phyloP scores from a whole-genome alignment of 2,113 vertebrate genomes.

The Geothlypis trichas region DNA sequence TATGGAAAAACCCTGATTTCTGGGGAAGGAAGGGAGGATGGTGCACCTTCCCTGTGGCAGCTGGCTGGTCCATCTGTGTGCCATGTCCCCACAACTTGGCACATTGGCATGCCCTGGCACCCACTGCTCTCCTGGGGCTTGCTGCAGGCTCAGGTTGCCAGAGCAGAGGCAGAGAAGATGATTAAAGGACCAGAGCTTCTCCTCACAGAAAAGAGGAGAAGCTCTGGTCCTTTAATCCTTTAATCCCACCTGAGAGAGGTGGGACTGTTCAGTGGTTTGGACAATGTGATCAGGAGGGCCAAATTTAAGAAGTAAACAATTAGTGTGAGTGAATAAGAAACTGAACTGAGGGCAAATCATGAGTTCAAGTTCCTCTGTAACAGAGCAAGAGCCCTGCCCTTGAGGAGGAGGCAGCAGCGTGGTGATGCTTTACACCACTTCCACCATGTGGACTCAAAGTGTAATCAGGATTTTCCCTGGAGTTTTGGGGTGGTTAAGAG shows the following conservation, averaged over 20 bases:
- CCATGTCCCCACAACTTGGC: fast-evolving
- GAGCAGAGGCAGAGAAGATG: neutral
- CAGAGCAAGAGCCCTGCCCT: neutral
- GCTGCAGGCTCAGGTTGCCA: neutral
- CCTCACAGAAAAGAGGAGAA: neutral
- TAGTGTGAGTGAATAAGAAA: neutral
- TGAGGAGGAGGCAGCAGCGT: neutral
- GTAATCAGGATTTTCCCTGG: neutral
- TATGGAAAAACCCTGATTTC: neutral
- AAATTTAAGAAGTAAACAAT: neutral
- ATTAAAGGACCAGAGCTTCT: neutral
- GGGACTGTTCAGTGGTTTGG: neutral
- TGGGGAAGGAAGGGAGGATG: neutral
- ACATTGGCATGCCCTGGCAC: neutral
- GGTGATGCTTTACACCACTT: neutral
- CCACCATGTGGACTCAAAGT: neutral
- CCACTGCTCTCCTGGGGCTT: neutral
- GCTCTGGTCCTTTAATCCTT: neutral
- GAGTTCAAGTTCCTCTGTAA: neutral
- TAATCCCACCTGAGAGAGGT: neutral
- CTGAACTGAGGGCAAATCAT: neutral
- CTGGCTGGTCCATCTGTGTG: neutral
- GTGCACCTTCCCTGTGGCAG: neutral
- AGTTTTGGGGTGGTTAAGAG: neutral
- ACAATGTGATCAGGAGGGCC: neutral